These are phyloP conservation scores for Paedocypris micromegethes DNA, from an alignment of 2,797 vertebrate species.

Conservation along the genomic window DNA sequence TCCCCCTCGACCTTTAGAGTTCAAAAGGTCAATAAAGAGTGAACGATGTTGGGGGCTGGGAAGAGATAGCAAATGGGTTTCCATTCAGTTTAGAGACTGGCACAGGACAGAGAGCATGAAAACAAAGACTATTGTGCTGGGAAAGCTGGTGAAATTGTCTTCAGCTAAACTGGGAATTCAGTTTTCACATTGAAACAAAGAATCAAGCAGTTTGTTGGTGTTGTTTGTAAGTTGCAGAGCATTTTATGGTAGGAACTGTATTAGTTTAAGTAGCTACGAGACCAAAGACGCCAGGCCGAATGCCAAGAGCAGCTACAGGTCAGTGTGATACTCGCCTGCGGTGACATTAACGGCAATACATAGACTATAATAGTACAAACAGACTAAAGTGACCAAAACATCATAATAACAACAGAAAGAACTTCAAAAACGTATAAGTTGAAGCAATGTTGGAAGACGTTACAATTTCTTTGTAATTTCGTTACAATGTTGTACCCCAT, in stretches of 20 bases:
- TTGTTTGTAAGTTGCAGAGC: conserved; percentile 31
- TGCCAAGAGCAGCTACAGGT: conserved; percentile 18
- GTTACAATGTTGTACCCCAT: no score
- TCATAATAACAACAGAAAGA: no score
- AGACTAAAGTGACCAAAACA: no score
- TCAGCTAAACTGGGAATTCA: no score
- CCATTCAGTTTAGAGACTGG: conserved; percentile 36
- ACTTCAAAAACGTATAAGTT: no score
- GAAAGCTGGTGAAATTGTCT: no score
- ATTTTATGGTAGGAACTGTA: conserved; percentile 50
- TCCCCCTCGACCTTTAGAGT: conserved; percentile 46
- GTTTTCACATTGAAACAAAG: not conserved
- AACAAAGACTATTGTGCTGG: no score
- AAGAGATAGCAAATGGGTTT: conserved; percentile 58
- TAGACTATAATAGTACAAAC: not conserved
- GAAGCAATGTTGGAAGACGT: no score
- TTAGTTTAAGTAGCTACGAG: conserved; percentile 41
- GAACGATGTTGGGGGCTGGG: conserved; percentile 46
- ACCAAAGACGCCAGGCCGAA: conserved; percentile 34
- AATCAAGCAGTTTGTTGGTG: conserved; percentile 35
- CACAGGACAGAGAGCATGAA: not conserved
- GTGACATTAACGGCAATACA: not conserved
- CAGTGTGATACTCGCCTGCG: conserved; percentile 17
- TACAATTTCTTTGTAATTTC: no score
- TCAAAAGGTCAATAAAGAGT: conserved; percentile 58